Evolutionary conservation across 2,888 invertebrate genomes (phyloP).

Genomic region (Gandaritis pyraliata): DNA sequence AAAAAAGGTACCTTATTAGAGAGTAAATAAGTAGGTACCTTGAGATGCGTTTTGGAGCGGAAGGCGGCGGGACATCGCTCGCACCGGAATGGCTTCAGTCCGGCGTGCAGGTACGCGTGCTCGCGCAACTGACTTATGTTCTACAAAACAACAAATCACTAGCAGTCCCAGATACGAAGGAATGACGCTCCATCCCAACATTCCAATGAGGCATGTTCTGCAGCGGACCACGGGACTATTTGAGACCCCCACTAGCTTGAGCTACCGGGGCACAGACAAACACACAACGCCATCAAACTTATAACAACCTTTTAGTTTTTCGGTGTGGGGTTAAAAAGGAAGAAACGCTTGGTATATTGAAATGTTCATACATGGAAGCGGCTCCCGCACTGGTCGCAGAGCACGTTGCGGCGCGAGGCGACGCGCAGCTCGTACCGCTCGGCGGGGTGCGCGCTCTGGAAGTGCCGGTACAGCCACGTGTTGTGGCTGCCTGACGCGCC

Average conservation of each 20-base stretch:
- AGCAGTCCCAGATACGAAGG: neutral
- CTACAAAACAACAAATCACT: constrained; percentile 13
- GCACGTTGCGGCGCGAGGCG: constrained; percentile 19
- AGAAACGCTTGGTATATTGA: neutral
- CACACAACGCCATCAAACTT: no score
- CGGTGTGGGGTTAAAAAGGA: no score
- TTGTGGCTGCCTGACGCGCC: constrained; percentile 33
- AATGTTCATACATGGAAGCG: constrained; percentile 36
- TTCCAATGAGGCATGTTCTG: no score
- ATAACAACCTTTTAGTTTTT: no score
- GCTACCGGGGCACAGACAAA: neutral
- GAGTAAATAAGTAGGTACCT: no score
- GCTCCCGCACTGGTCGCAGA: constrained; percentile 41
- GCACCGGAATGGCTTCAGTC: constrained; percentile 39
- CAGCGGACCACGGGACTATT: no score
- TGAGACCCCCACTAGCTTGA: no score
- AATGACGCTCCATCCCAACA: no score
- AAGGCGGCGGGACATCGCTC: constrained; percentile 38
- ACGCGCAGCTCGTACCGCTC: constrained; percentile 34
- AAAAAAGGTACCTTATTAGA: no score
- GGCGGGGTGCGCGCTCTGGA: constrained; percentile 30
- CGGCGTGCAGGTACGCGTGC: constrained; percentile 37
- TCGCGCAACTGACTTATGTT: constrained; percentile 37
- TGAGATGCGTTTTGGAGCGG: constrained; percentile 37
- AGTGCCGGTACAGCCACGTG: constrained; percentile 41